These are phyloP conservation scores for Drosophila nebulosa DNA, from an alignment of 1,140 invertebrate species.

Conservation along the genomic window DNA sequence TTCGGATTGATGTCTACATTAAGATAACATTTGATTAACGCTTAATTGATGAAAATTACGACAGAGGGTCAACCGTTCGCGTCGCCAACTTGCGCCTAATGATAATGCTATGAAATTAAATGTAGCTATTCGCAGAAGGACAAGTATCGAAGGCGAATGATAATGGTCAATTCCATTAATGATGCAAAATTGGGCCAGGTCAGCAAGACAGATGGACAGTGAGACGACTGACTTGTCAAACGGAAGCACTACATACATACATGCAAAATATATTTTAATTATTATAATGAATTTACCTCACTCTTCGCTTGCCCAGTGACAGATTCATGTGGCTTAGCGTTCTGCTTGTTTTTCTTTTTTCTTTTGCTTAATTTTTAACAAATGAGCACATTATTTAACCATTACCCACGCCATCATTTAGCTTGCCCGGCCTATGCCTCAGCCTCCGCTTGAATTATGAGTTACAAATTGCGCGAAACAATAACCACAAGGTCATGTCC, in stretches of 20 bases:
- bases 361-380: slow-evolving; percentile 50
- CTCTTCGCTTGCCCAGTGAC: slow-evolving; percentile 5
- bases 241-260: not conserved
- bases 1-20: slow-evolving; percentile 63
- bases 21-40: slow-evolving; percentile 62
- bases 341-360: slow-evolving; percentile 9
- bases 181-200: slow-evolving; percentile 20
- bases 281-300: slow-evolving; percentile 44
- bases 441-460: slow-evolving; percentile 46
- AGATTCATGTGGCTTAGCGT: slow-evolving; percentile 3
- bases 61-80: slow-evolving; percentile 30
- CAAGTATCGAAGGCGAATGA: slow-evolving; percentile 23
- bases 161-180: slow-evolving; percentile 16
- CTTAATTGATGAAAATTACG: slow-evolving; percentile 63
- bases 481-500: slow-evolving; percentile 52
- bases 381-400: slow-evolving; percentile 55
- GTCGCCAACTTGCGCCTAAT: slow-evolving; percentile 38
- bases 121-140: slow-evolving; percentile 34
- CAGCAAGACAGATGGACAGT: not conserved
- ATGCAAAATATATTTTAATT: slow-evolving; percentile 31
- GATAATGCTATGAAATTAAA: slow-evolving; percentile 47
- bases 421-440: no score
- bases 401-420: slow-evolving; percentile 14
- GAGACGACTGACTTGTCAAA: not conserved
- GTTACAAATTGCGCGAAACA: slow-evolving; percentile 61